phyloP scores from a whole-genome alignment of 37 sponge, comb jelly and placozoan species.

The Sycon ciliatum region DNA sequence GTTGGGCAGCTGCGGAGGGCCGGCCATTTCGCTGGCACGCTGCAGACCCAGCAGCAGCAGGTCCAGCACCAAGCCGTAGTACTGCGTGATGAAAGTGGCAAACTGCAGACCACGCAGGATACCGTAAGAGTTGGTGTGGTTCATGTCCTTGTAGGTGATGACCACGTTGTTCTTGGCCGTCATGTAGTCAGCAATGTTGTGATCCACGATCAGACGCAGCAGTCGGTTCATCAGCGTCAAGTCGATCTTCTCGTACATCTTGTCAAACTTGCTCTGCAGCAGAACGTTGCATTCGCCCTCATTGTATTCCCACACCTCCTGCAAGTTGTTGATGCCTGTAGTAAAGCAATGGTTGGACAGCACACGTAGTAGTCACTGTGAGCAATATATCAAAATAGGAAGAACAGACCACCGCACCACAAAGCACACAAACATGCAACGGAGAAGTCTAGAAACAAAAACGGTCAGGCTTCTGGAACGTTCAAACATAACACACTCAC shows the following conservation, averaged over 20 bases:
- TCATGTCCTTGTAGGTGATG: slow-evolving; percentile 99
- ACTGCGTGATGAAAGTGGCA: slow-evolving; percentile 96
- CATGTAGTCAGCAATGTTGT: slow-evolving; percentile 99
- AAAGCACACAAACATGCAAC: neutral
- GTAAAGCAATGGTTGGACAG: neutral
- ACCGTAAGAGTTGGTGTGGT: slow-evolving; percentile 98
- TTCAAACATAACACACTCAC: neutral
- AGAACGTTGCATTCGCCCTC: slow-evolving; percentile 97
- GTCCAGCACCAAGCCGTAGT: slow-evolving; percentile 92
- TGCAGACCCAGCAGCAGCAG: slow-evolving; percentile 91
- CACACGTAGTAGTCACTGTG: neutral
- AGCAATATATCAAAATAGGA: neutral
- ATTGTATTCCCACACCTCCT: slow-evolving; percentile 90
- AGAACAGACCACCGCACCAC: neutral
- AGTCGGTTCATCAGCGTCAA: slow-evolving; percentile 88
- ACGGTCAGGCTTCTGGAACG: neutral
- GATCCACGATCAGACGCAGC: slow-evolving; percentile 90
- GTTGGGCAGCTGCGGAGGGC: slow-evolving; percentile 96
- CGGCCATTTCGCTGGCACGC: slow-evolving; percentile 97
- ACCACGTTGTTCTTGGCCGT: slow-evolving; percentile 99
- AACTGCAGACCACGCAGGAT: slow-evolving; percentile 97
- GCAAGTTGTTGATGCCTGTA: slow-evolving; percentile 84
- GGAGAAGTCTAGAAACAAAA: neutral
- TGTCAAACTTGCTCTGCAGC: slow-evolving; percentile 91
- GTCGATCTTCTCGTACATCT: slow-evolving; percentile 99